Conservation (phyloP, 2,888 invertebrate species). For the Andrena bucephala region DNA sequence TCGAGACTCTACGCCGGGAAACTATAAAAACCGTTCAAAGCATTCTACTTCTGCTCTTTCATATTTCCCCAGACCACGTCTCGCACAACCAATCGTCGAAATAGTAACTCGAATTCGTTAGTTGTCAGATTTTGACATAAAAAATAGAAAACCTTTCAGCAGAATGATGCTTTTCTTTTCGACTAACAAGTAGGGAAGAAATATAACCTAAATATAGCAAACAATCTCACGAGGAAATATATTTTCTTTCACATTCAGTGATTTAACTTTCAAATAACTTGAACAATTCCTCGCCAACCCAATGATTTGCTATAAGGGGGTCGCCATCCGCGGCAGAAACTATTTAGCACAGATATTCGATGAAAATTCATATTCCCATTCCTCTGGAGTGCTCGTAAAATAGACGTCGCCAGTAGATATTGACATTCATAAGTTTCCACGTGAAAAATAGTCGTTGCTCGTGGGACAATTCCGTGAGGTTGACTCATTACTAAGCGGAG, state of each 20-base stretch:
- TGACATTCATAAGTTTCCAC: constrained; percentile 12
- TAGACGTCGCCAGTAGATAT: not conserved
- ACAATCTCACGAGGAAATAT: no score
- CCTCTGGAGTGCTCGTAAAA: not conserved
- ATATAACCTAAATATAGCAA: no score
- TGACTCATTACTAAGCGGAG: constrained; percentile 59
- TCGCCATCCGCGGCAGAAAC: not conserved
- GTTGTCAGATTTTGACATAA: no score
- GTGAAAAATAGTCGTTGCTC: constrained; percentile 34
- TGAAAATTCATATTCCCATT: not conserved
- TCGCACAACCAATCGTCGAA: no score
- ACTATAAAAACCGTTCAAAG: no score
- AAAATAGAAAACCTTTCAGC: no score
- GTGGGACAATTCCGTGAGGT: constrained; percentile 54
- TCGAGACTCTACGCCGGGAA: no score
- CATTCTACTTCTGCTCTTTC: no score
- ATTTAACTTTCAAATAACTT: not conserved
- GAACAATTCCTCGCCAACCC: not conserved
- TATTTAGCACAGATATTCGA: not conserved
- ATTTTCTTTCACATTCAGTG: not conserved
- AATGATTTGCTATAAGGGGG: not conserved
- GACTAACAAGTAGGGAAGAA: no score
- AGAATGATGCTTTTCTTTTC: no score
- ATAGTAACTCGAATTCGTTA: no score
- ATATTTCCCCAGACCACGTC: no score